Conservation (phyloP, 1,140 invertebrate genomes). For the Apis laboriosa region DNA sequence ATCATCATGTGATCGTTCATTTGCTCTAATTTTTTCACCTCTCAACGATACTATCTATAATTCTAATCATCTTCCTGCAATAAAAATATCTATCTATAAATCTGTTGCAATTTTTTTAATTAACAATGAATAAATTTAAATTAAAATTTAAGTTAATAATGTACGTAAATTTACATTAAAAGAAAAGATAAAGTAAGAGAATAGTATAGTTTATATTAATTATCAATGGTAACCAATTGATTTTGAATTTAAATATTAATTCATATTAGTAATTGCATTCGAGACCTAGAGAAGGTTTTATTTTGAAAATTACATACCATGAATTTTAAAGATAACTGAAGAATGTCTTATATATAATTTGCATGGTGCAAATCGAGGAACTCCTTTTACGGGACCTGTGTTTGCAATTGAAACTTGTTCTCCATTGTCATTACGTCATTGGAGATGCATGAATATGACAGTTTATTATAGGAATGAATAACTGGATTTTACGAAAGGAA, state of each 20-base stretch:
- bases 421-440: constrained; percentile 21
- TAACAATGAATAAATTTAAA: too few relatives aligned
- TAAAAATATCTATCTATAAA: neutral
- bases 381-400: neutral
- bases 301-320: neutral
- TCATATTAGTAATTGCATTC: too few relatives aligned
- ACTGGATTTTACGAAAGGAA: neutral
- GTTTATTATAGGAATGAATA: constrained; percentile 27
- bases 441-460: constrained; percentile 11
- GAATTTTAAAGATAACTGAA: neutral
- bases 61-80: too few relatives aligned
- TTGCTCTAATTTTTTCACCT: neutral
- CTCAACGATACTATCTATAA: neutral
- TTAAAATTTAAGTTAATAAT: too few relatives aligned
- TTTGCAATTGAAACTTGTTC: neutral
- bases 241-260: too few relatives aligned
- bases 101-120: neutral
- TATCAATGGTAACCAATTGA: too few relatives aligned
- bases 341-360: neutral
- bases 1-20: neutral
- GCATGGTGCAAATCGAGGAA: neutral
- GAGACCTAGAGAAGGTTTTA: neutral
- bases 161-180: too few relatives aligned
- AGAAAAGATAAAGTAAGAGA: too few relatives aligned
- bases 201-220: too few relatives aligned